Evolutionary conservation across 2,113 vertebrate species (phyloP).

Genomic region (Notechis scutatus): DNA sequence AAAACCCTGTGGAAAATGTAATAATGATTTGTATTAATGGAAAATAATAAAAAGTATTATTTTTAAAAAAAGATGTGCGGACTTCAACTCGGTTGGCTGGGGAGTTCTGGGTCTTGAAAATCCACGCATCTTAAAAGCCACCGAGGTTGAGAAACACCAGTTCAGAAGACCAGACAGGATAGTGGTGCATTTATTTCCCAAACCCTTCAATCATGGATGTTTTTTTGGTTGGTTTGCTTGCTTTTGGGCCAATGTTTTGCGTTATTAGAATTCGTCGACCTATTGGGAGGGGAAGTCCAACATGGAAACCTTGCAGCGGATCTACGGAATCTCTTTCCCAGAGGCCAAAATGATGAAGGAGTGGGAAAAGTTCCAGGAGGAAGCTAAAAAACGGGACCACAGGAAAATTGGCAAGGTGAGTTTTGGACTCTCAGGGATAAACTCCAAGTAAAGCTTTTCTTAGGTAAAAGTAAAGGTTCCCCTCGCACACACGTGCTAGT

Average conservation of each 20-base stretch:
- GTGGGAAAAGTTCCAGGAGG: constrained; percentile 75
- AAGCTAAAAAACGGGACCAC: constrained; percentile 73
- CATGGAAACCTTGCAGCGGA: constrained; percentile 75
- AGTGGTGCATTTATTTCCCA: neutral
- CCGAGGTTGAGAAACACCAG: neutral
- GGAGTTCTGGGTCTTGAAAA: neutral
- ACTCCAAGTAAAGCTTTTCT: neutral
- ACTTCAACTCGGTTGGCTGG: neutral
- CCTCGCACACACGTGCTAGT: too few species aligned
- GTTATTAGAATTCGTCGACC: constrained; percentile 70
- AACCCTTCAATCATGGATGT: neutral
- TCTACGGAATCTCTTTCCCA: constrained; percentile 79
- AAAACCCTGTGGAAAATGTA: neutral
- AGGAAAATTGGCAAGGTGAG: constrained; percentile 75
- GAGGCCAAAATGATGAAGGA: constrained; percentile 72
- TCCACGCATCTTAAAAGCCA: neutral
- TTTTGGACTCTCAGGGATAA: too few species aligned
- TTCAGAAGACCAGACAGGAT: neutral
- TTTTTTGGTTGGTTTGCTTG: neutral
- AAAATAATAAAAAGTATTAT: too few species aligned
- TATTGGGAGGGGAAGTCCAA: constrained; percentile 76
- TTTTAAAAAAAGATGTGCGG: neutral
- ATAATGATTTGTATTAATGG: too few species aligned
- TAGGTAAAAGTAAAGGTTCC: too few species aligned
- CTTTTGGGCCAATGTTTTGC: neutral